Evolutionary conservation across 2,888 invertebrate species (phyloP), one percentile per base, ranked within the genome.

Genomic region (Ametastegia equiseti): DNA sequence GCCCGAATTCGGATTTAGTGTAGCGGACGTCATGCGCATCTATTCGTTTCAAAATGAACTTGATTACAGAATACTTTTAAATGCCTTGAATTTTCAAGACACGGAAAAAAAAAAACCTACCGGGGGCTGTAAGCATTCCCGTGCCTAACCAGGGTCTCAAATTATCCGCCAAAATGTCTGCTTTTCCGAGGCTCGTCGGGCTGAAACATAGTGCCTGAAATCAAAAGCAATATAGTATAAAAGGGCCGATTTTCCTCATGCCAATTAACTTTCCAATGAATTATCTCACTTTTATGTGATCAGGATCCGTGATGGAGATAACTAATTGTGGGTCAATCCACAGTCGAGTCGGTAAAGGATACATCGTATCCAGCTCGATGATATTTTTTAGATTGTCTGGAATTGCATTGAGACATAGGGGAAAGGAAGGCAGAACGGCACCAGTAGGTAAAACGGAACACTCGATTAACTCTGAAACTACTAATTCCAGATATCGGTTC

Each of bases 61-160:
- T n/a, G n/a, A n/a, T n/a, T n/a, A n/a, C n/a, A n/a, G n/a, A n/a
- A n/a, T n/a, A n/a, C n/a, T n/a, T n/a, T n/a, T n/a, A n/a, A n/a
- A n/a, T n/a, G n/a, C n/a, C n/a, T n/a, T n/a, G n/a, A n/a, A n/a
- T n/a, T n/a, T n/a, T n/a, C n/a, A n/a, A n/a, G n/a, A n/a, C n/a
- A n/a, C n/a, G n/a, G n/a, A 50, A 0, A n/a, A 50, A 7, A 2
- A 7, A n/a, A 1, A 82, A 71, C 83, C 84, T 79, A 87, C 87
- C 86, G 75, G 87, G 86, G 60, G 87, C 87, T 13, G 86, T 86
- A 79, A 88, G 86, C 81, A 88, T 83, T 80, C 87, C 87, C 11
- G 84, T 86, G 60, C 87, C 87, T 33, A 87, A 30, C 86, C 86
- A 87, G 82, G 86, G 87, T 60, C 83, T 54, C 73, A 57, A 86